phyloP scores from a whole-genome alignment of 2,797 vertebrate genomes.

The Neosilurus hyrtlii region DNA sequence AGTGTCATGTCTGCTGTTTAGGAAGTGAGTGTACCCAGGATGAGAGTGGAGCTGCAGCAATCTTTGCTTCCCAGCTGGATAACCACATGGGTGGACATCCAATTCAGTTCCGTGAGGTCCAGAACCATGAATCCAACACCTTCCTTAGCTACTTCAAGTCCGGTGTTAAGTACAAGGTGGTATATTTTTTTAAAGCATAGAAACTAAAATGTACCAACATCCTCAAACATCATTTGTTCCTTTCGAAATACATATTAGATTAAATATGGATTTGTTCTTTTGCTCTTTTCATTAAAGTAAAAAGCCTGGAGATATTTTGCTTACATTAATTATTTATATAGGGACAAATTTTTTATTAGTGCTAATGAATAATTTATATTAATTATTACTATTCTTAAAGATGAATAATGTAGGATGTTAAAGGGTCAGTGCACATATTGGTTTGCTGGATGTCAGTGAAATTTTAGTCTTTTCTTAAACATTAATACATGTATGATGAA shows the following conservation, averaged over 20 bases:
- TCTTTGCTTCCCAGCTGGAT: constrained; percentile 87
- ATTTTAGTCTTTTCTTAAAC: neutral
- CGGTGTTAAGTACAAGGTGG: constrained; percentile 86
- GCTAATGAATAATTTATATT: neutral
- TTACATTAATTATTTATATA: neutral
- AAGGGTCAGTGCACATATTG: neutral
- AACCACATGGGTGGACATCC: constrained; percentile 75
- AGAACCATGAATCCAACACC: constrained; percentile 78
- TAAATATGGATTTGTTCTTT: neutral
- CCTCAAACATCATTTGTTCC: neutral
- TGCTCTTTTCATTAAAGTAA: neutral
- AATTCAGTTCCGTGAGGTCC: constrained; percentile 82
- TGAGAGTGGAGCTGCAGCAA: constrained; percentile 82
- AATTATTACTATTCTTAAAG: neutral
- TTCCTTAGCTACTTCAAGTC: constrained; percentile 87
- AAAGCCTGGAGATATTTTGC: too few relatives aligned
- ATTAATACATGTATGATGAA: neutral
- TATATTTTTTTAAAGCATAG: neutral
- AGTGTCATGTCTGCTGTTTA: constrained; percentile 53
- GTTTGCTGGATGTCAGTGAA: neutral
- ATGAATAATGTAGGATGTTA: neutral
- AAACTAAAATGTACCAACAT: neutral
- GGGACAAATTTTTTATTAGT: neutral
- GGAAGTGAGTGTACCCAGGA: constrained; percentile 81
- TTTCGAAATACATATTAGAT: neutral